These are phyloP conservation scores for Nasonia giraulti DNA, from an alignment of 1,140 invertebrate genomes.

Conservation along the genomic window DNA sequence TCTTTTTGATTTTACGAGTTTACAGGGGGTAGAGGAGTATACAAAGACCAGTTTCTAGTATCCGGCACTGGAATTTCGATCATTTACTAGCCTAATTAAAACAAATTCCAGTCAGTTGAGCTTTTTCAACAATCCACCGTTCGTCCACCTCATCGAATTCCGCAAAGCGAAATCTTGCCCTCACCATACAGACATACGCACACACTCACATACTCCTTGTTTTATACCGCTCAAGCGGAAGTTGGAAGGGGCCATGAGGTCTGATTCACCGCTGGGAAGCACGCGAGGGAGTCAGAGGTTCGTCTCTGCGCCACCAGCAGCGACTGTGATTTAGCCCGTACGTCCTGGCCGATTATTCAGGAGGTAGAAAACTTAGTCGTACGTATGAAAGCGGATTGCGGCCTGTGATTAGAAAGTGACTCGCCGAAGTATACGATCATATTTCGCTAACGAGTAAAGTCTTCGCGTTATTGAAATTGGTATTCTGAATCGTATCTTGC, in stretches of 20 bases:
- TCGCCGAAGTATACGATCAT: too few species aligned
- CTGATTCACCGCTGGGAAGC: conserved; percentile 6
- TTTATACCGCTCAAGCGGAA: background rate
- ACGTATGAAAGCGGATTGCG: background rate
- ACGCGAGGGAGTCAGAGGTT: background rate
- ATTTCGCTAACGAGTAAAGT: too few species aligned
- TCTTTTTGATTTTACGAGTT: too few species aligned
- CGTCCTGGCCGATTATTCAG: background rate
- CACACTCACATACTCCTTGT: background rate
- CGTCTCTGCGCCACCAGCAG: background rate
- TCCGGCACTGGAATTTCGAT: background rate
- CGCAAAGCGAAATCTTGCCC: background rate
- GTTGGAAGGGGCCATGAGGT: background rate
- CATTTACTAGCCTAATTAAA: background rate
- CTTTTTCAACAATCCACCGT: background rate
- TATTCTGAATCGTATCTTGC: too few species aligned
- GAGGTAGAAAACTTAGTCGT: background rate
- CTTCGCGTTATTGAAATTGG: too few species aligned
- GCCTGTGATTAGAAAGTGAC: background rate
- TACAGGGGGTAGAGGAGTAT: too few species aligned
- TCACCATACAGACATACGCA: background rate
- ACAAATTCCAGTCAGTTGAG: background rate
- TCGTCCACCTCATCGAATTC: background rate
- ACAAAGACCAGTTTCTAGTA: too few species aligned
- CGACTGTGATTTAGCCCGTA: background rate